A percentile compares a stretch with the other conserved stretches of the same genome.
These are phyloP conservation scores for Cryptocephalus primarius DNA, from an alignment of 2,888 invertebrate species.

Conservation along the genomic window DNA sequence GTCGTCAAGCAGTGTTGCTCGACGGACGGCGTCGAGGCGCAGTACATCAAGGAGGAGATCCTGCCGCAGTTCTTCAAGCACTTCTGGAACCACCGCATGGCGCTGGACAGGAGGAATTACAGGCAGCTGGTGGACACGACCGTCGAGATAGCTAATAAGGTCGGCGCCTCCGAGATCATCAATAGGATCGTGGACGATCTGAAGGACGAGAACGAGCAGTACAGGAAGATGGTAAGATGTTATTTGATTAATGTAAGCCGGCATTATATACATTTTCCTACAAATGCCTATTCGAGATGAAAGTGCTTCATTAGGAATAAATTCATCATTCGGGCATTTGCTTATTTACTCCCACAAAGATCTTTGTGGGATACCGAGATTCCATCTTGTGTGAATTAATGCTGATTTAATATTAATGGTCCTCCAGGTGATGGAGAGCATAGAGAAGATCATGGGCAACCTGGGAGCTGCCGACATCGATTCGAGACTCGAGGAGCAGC, in stretches of 20 bases:
- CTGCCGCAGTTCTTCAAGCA: slow-evolving; percentile 97
- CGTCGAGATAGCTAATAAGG: slow-evolving; percentile 99
- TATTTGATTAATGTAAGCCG: no score
- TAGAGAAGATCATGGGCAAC: slow-evolving; percentile 97
- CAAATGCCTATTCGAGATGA: no score
- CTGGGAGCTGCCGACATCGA: slow-evolving; percentile 97
- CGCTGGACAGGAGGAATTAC: slow-evolving; percentile 94
- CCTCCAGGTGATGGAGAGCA: slow-evolving; percentile 82
- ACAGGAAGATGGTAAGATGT: slow-evolving; percentile 81
- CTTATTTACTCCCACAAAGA: no score
- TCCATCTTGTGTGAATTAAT: no score
- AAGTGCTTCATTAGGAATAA: no score
- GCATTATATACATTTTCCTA: no score
- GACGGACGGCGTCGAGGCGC: slow-evolving; percentile 98
- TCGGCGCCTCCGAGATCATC: slow-evolving; percentile 99
- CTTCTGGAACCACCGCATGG: slow-evolving; percentile 99
- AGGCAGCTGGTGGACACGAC: slow-evolving; percentile 97
- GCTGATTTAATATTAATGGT: no score
- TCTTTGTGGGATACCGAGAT: no score
- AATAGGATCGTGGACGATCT: slow-evolving; percentile 97
- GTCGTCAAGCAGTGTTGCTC: slow-evolving; percentile 99
- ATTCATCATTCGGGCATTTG: no score
- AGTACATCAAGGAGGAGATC: slow-evolving; percentile 99
- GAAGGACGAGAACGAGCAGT: slow-evolving; percentile 99
- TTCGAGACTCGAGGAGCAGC: slow-evolving; percentile 93